These are phyloP conservation scores for Oreochromis aureus DNA, from an alignment of 2,113 vertebrate genomes.

Conservation along the genomic window DNA sequence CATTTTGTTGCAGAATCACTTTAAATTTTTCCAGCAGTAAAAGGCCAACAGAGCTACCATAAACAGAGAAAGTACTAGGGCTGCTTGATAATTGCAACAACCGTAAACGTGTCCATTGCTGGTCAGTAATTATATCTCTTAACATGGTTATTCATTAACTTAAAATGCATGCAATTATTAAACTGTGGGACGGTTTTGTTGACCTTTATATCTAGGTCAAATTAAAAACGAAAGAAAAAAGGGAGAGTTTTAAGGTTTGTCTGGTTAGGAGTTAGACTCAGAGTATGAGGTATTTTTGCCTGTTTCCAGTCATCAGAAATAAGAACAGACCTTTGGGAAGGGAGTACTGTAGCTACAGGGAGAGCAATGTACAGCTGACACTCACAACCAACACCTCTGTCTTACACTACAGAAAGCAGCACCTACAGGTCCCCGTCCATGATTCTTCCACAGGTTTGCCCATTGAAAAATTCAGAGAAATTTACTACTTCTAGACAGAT, in stretches of 20 bases:
- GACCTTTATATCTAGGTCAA: background rate
- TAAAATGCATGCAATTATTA: background rate
- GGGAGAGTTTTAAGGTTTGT: background rate
- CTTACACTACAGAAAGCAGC: background rate
- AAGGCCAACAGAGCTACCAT: background rate
- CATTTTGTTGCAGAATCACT: background rate
- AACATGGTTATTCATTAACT: background rate
- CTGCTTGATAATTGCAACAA: background rate
- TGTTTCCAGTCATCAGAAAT: background rate
- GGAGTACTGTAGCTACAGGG: background rate
- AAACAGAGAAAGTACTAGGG: background rate
- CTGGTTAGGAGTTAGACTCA: background rate
- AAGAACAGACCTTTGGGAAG: background rate
- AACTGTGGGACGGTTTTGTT: background rate
- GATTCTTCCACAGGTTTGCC: background rate
- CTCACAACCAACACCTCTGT: background rate
- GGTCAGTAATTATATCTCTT: background rate
- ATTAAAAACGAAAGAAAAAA: background rate
- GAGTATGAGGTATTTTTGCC: background rate
- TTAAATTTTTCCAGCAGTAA: background rate
- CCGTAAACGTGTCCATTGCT: background rate
- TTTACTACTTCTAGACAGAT: background rate
- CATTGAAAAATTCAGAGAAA: background rate
- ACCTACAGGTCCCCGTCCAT: background rate
- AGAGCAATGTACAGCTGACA: background rate